Evolutionary conservation across 92 coral and sea anemone species (phyloP).

Genomic region (Phenganax marumi): DNA sequence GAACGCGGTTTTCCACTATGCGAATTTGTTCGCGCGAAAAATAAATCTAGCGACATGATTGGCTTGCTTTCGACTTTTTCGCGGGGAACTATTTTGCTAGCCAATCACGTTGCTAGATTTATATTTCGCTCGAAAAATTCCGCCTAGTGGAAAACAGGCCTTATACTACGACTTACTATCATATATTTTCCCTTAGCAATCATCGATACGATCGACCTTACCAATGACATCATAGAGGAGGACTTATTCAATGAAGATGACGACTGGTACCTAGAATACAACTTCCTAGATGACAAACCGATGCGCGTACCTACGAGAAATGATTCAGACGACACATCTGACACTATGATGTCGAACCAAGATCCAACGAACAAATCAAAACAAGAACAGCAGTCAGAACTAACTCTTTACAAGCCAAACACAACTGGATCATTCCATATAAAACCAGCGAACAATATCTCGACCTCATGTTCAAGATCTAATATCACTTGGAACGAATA

Average conservation of each 20-base stretch:
- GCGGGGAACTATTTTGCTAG: too few species aligned
- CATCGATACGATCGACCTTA: slow-evolving; percentile 11
- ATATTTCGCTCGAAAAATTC: too few species aligned
- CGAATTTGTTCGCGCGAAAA: not conserved
- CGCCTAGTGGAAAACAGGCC: too few species aligned
- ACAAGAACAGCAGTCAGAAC: not conserved
- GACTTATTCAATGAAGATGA: slow-evolving; percentile 18
- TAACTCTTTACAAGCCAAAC: slow-evolving; percentile 4
- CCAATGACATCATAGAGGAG: slow-evolving; percentile 12
- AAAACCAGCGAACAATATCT: not conserved
- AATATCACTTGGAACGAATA: too few species aligned
- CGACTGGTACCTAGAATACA: slow-evolving; percentile 32
- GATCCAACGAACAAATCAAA: not conserved
- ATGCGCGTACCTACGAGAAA: not conserved
- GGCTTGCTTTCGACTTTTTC: too few species aligned
- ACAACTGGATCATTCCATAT: not conserved
- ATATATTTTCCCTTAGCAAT: not conserved
- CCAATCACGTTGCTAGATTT: too few species aligned
- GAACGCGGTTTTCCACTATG: not conserved
- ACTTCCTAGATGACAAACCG: slow-evolving; percentile 22
- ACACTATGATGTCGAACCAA: not conserved
- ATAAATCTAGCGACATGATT: too few species aligned
- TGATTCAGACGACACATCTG: not conserved
- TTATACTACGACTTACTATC: not conserved
- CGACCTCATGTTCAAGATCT: not conserved